These are phyloP conservation scores for Neodiprion fabricii DNA, from an alignment of 1,140 invertebrate genomes.

Conservation along the genomic window DNA sequence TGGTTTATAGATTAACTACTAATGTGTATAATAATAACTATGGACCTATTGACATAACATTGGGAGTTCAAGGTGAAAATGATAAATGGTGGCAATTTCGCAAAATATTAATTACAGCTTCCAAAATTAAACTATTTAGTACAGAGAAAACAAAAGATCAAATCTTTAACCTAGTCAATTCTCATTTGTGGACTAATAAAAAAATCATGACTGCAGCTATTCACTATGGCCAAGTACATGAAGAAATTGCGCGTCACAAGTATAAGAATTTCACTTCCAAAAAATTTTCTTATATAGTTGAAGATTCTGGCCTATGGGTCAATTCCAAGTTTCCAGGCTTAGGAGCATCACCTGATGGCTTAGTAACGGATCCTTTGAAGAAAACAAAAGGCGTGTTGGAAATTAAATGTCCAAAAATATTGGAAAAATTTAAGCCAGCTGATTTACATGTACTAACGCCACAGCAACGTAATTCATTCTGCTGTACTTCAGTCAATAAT, in stretches of 20 bases:
- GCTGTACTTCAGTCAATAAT: conserved; percentile 17
- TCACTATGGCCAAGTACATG: conserved; percentile 18
- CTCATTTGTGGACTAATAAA: no score
- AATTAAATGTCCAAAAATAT: conserved; percentile 24
- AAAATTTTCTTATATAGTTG: conserved; percentile 15
- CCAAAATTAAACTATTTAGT: conserved; percentile 11
- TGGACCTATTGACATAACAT: conserved; percentile 3
- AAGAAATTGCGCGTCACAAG: conserved; percentile 11
- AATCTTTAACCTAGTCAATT: no score
- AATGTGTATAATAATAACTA: background rate
- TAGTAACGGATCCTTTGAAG: no score
- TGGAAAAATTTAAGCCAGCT: conserved; percentile 25
- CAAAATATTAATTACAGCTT: conserved; percentile 25
- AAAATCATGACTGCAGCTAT: background rate
- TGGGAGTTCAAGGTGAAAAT: background rate
- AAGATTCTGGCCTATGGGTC: conserved; percentile 21
- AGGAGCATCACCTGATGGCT: conserved; percentile 25
- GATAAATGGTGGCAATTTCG: conserved; percentile 16
- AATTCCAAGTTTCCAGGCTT: conserved; percentile 25
- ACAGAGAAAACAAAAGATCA: no score
- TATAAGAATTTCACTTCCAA: conserved; percentile 17
- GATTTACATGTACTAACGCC: conserved; percentile 21
- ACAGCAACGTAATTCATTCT: conserved; percentile 30
- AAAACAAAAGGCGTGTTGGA: no score
- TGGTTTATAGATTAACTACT: conserved; percentile 4